phyloP scores from a whole-genome alignment of 2,797 vertebrate species.

The Sebastes itinus region DNA sequence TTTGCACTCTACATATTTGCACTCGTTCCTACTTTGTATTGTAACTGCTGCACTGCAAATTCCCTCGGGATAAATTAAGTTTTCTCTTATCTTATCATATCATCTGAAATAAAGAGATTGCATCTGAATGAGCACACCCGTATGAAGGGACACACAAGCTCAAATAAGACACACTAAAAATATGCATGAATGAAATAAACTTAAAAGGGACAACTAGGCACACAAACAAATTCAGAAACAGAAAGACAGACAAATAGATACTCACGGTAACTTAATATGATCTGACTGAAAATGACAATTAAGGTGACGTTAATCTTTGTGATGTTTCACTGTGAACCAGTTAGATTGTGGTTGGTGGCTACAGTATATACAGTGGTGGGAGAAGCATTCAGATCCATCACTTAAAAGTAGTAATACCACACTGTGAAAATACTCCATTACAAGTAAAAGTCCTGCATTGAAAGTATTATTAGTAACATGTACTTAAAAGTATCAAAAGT shows the following conservation, averaged over 20 bases:
- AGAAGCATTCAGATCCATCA: background rate
- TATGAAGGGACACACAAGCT: background rate
- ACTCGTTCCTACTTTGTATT: background rate
- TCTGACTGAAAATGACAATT: background rate
- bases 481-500: background rate
- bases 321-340: background rate
- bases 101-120: background rate
- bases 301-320: background rate
- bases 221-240: background rate
- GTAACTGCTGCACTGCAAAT: background rate
- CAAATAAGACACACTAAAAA: background rate
- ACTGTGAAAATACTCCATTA: background rate
- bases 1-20: background rate
- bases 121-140: background rate
- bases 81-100: background rate
- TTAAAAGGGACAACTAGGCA: background rate
- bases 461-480: background rate
- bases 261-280: background rate
- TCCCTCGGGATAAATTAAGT: background rate
- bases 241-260: background rate
- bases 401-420: background rate
- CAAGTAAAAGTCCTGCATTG: background rate
- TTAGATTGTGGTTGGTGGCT: background rate
- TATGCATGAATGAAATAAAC: background rate
- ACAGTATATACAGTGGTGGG: background rate